These are phyloP conservation scores for Mimachlamys varia DNA, from an alignment of 2,888 invertebrate species.

Conservation along the genomic window DNA sequence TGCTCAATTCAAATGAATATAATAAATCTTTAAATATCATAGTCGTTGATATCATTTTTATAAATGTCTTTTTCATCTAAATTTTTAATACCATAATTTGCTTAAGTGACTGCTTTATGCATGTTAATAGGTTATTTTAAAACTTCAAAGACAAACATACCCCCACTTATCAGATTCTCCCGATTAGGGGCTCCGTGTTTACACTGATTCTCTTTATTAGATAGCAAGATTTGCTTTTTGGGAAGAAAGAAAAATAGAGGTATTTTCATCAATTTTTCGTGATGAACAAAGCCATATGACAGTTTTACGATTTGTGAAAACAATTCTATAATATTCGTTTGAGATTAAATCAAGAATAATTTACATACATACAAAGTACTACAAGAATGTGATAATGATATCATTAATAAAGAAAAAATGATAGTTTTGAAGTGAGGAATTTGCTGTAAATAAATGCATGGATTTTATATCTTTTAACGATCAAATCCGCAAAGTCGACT, in stretches of 20 bases:
- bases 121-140: slow-evolving; percentile 20
- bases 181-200: background rate
- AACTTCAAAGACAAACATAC: slow-evolving; percentile 2
- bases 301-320: slow-evolving; percentile 31
- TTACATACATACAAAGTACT: slow-evolving; percentile 31
- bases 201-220: slow-evolving; percentile 12
- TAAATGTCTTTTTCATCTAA: slow-evolving; percentile 17
- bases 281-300: slow-evolving; percentile 28
- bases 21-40: slow-evolving; percentile 31
- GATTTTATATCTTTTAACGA: background rate
- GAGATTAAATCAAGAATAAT: slow-evolving; percentile 34
- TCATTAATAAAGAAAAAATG: slow-evolving; percentile 11
- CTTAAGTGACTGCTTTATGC: slow-evolving; percentile 36
- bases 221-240: background rate
- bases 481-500: background rate
- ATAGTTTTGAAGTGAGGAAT: slow-evolving; percentile 11
- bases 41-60: slow-evolving; percentile 17
- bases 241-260: slow-evolving; percentile 7
- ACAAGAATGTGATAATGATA: slow-evolving; percentile 21
- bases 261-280: slow-evolving; percentile 34
- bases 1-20: slow-evolving; percentile 2
- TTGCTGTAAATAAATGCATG: background rate
- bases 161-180: background rate
- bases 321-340: slow-evolving; percentile 21
- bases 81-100: slow-evolving; percentile 34